Percentiles rank a stretch among this genome's conserved stretches.
These are phyloP conservation scores for Mycteria americana DNA, from an alignment of 2,797 vertebrate genomes.

Conservation along the genomic window DNA sequence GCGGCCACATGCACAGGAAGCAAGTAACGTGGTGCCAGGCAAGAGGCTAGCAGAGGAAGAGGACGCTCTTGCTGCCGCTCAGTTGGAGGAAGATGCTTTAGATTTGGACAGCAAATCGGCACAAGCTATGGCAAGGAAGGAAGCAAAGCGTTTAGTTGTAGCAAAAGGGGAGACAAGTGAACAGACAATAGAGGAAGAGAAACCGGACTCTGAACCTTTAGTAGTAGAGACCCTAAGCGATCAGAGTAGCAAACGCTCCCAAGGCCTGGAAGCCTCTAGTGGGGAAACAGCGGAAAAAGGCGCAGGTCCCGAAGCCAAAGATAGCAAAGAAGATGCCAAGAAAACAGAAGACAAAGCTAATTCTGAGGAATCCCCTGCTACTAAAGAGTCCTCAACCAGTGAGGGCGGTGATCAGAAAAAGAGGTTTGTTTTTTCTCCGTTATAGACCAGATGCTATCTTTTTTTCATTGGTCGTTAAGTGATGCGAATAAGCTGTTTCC, in stretches of 20 bases:
- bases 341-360: constrained; percentile 87
- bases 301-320: constrained; percentile 82
- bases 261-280: constrained; percentile 80
- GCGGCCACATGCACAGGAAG: constrained; percentile 86
- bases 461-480: constrained; percentile 89
- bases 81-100: constrained; percentile 81
- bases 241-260: constrained; percentile 85
- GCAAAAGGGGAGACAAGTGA: constrained; percentile 82
- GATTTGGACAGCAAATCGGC: constrained; percentile 82
- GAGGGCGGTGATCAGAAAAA: constrained; percentile 99
- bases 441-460: constrained; percentile 95
- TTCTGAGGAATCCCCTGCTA: constrained; percentile 87
- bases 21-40: constrained; percentile 80
- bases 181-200: constrained; percentile 74
- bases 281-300: constrained; percentile 81
- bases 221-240: constrained; percentile 82
- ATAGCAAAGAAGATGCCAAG: constrained; percentile 81
- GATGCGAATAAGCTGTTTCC: constrained; percentile 77
- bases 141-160: constrained; percentile 79
- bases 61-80: constrained; percentile 80
- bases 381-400: constrained; percentile 97
- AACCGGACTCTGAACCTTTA: constrained; percentile 79
- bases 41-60: constrained; percentile 85
- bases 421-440: constrained; percentile 95
- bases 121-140: constrained; percentile 78